Evolutionary conservation across 2,888 invertebrate species (phyloP), one percentile per base, ranked within the genome.

Genomic region (Harpagoxenus sublaevis): DNA sequence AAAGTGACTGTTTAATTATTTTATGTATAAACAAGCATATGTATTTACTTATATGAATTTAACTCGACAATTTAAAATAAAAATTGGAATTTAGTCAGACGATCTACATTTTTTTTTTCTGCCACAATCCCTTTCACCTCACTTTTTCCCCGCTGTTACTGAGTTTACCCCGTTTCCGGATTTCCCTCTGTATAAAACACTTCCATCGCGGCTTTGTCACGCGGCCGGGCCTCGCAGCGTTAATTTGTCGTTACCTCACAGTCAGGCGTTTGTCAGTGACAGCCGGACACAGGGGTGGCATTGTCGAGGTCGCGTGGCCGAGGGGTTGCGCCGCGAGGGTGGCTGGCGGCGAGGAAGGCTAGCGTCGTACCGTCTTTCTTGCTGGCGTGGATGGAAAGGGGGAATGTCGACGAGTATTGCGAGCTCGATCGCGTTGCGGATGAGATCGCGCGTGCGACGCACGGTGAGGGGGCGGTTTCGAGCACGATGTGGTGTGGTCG

Each of bases 231-330:
- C 89, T 83, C 75, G 51, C 86, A 86, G 92, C 89, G 91, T 91
- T 90, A 92, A 92, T 92, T 92, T 90, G 90, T 93, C 87, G 92
- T 90, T 88, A 89, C 86, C 85, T 79, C 84, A 79, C 77, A 86
- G 83, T 83, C 88, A 85, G 84, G 84, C 84, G 89, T 87, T 90
- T 92, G 92, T 87, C 89, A 86, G 90, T 89, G 90, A 91, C 92
- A 91, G 92, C 88, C 89, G 89, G 90, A 89, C 86, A 83, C 88
- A 77, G 78, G 89, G 89, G 89, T 84, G 86, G 91, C 83, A 90
- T 87, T 87, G 90, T 89, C 84, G 89, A 89, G 89, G 90, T 90
- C 84, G 86, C 88, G 89, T 86, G 90, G 81, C 84, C 71, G 82
- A 83, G 83, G 88, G 83, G 81, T 82, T 55, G 83, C 62, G 48